phyloP scores from a whole-genome alignment of 2,888 invertebrate species.

The Proisotoma minuta region DNA sequence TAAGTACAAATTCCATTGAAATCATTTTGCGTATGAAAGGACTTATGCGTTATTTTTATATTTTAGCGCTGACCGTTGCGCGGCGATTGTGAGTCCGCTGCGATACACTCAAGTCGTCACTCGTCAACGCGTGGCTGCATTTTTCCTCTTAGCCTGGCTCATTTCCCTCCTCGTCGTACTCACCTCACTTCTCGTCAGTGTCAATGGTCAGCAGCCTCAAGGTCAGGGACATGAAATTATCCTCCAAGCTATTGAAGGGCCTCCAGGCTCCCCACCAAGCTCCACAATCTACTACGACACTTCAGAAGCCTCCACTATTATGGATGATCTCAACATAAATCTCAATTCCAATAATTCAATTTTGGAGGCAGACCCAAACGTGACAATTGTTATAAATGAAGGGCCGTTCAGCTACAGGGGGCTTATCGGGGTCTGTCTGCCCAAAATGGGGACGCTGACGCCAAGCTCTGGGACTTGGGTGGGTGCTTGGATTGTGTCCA shows the following conservation, averaged over 20 bases:
- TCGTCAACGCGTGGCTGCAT: conserved; percentile 64
- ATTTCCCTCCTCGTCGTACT: conserved; percentile 45
- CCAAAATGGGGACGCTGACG: conserved; percentile 39
- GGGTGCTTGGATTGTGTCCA: conserved; percentile 47
- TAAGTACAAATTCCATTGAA: too few species aligned
- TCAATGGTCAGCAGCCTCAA: conserved; percentile 10
- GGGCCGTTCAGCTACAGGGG: conserved; percentile 33
- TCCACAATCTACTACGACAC: conserved; percentile 23
- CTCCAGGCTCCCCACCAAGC: conserved; percentile 10
- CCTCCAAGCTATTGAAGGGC: not conserved
- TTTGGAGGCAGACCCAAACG: not conserved
- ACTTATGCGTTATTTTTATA: too few species aligned
- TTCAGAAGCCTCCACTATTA: not conserved
- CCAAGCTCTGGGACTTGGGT: conserved; percentile 44
- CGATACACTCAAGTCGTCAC: conserved; percentile 74
- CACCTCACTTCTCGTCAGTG: conserved; percentile 42
- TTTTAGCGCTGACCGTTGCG: conserved; percentile 56
- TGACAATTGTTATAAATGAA: not conserved
- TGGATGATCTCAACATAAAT: not conserved
- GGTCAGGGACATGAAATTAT: not conserved
- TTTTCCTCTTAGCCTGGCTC: conserved; percentile 63
- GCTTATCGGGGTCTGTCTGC: conserved; percentile 42
- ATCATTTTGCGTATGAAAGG: too few species aligned
- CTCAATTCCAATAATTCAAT: not conserved
- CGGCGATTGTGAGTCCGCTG: conserved; percentile 72